These are phyloP conservation scores for Nephila pilipes DNA, from an alignment of 1,140 invertebrate species.

Conservation along the genomic window DNA sequence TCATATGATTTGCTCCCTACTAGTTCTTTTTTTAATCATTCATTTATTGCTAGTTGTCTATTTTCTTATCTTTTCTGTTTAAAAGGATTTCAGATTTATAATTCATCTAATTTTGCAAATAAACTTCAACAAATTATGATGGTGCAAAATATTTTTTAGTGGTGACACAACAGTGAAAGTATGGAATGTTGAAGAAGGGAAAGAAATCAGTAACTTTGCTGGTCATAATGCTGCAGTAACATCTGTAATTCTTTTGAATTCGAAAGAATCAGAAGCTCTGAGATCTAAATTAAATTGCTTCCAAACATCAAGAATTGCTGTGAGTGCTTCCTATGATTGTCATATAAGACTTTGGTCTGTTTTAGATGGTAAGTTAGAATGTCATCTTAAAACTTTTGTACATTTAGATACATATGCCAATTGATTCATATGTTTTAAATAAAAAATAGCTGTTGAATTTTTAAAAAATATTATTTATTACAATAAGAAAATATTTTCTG, in stretches of 20 bases:
- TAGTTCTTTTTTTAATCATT: too few species aligned
- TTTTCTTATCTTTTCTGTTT: too few species aligned
- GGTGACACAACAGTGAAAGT: constrained; percentile 71
- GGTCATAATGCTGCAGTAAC: constrained; percentile 67
- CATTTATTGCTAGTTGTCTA: too few species aligned
- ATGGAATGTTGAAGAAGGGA: constrained; percentile 52
- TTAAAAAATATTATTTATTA: too few species aligned
- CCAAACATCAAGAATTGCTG: constrained; percentile 32
- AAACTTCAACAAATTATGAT: neutral
- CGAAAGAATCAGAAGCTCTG: constrained; percentile 12
- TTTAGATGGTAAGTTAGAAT: constrained; percentile 47
- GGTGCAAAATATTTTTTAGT: constrained; percentile 19
- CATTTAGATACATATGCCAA: neutral
- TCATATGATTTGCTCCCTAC: too few species aligned
- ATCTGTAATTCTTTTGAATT: constrained; percentile 47
- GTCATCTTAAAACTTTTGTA: neutral
- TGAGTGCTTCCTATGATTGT: constrained; percentile 69
- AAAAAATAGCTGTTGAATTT: too few species aligned
- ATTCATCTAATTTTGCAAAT: neutral
- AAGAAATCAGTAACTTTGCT: constrained; percentile 45
- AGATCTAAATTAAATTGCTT: constrained; percentile 12
- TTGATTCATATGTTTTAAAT: too few species aligned
- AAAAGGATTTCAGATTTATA: too few species aligned
- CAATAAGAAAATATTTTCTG: too few species aligned
- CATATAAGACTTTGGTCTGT: constrained; percentile 66